These are phyloP conservation scores for Drosophila bipectinata DNA, from an alignment of 1,140 invertebrate genomes.

Conservation along the genomic window DNA sequence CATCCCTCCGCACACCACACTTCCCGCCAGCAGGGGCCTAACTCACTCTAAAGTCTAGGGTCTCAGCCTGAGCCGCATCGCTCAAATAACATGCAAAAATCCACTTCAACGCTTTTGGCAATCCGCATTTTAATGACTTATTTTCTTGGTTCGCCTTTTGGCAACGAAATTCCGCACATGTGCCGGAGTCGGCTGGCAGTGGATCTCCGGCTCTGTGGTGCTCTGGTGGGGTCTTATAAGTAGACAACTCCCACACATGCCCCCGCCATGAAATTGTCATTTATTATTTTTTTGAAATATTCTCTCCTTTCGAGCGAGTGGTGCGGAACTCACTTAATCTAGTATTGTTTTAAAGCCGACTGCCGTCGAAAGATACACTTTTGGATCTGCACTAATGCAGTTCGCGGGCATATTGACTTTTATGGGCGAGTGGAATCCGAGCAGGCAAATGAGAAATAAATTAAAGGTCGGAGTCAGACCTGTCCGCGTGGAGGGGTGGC, in stretches of 20 bases:
- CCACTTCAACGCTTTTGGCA: conserved; percentile 77
- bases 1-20: too few relatives aligned
- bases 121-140: conserved; percentile 81
- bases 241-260: conserved; percentile 58
- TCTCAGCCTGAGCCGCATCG: conserved; percentile 46
- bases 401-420: conserved; percentile 55
- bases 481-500: conserved; percentile 35
- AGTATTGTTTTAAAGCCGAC: conserved; percentile 34
- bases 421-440: conserved; percentile 50
- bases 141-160: conserved; percentile 76
- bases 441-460: conserved; percentile 65
- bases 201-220: conserved; percentile 21
- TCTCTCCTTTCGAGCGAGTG: conserved; percentile 8
- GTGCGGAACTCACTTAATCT: conserved; percentile 25
- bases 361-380: not conserved
- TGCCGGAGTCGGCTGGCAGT: conserved; percentile 16
- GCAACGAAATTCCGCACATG: conserved; percentile 59
- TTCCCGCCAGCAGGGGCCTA: conserved; percentile 13
- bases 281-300: conserved; percentile 75
- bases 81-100: conserved; percentile 77
- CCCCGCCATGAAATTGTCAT: conserved; percentile 73
- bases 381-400: conserved; percentile 27
- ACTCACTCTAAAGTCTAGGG: conserved; percentile 50
- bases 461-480: conserved; percentile 32
- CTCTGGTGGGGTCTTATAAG: conserved; percentile 23